Base-by-base conservation (phyloP, 2,888 invertebrate genomes). In the Pimpla rufipes region DNA sequence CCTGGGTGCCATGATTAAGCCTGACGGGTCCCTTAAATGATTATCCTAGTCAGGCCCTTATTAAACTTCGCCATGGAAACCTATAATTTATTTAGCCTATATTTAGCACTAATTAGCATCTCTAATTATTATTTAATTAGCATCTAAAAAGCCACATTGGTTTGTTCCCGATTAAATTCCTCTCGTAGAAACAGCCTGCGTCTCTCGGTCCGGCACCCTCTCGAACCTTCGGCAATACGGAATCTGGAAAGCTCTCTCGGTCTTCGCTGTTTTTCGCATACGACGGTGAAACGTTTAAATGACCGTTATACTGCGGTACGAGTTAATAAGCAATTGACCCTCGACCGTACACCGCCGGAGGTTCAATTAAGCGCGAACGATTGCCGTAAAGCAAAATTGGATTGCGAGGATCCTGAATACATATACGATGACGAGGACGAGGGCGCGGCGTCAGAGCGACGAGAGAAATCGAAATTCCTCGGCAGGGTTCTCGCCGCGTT, bases 311-410 rank as follows among this genome's bases (percentile, higher is more conserved):
- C 84, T 85, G 86, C 85, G 79, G 87, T 77, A 85, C 86, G 90
- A 90, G 90, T 91, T 92, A 92, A 93, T 90, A 89, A 92, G 90
- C 90, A 92, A 92, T 93, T 93, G 92, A 92, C 91, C 92, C 91
- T 90, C 88, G 90, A 87, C 90, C 89, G 86, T 74, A 76, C 70
- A 47, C 79, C 84, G 87, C 88, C 89, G 90, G 89, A 89, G 89
- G 89, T 89, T 89, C 88, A 89, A 91, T 89, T 90, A 88, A 88
- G 79, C 85, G 85, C 79, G 86, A 78, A 80, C 81, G 62, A 77
- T 83, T 77, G 86, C 88, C 83, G 87, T 89, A 87, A 88, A 88
- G 85, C 88, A 84, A 84, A 85, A 86, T 87, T 84, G 83, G 83
- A 86, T 80, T 83, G 76, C 83, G 86, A 67, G 73, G 73, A 73